phyloP scores from a whole-genome alignment of 2,888 invertebrate species.

The Hirtodrosophila trivittata region DNA sequence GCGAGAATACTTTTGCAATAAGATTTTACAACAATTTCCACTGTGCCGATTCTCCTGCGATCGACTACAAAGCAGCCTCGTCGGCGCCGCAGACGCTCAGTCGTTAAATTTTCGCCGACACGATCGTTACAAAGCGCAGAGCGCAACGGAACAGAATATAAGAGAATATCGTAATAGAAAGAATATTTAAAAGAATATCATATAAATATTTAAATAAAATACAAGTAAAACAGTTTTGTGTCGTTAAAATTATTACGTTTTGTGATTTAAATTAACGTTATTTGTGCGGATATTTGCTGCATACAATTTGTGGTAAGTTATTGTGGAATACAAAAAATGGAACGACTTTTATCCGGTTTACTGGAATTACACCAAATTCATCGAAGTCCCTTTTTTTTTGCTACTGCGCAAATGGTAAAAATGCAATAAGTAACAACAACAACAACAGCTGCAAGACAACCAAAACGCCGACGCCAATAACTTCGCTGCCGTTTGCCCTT shows the following conservation, averaged over 20 bases:
- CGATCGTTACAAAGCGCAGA: conserved; percentile 49
- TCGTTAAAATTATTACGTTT: conserved; percentile 11
- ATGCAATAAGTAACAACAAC: conserved; percentile 25
- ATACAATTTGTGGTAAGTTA: conserved; percentile 1
- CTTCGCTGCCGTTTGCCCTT: conserved; percentile 32
- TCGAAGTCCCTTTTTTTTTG: conserved; percentile 43
- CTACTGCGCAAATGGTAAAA: conserved; percentile 28
- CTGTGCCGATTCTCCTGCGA: conserved; percentile 45
- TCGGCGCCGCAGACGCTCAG: conserved; percentile 39
- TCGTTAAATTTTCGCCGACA: conserved; percentile 44
- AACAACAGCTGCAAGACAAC: conserved; percentile 55
- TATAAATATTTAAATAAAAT: conserved; percentile 14
- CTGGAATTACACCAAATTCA: conserved; percentile 21
- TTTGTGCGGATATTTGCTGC: conserved; percentile 33
- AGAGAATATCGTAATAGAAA: not conserved
- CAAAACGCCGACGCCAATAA: conserved; percentile 55
- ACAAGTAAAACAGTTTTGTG: conserved; percentile 7
- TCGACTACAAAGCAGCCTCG: conserved; percentile 53
- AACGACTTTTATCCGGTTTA: conserved; percentile 40
- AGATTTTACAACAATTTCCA: conserved; percentile 25
- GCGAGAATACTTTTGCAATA: too few relatives aligned
- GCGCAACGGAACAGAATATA: conserved; percentile 13
- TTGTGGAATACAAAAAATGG: not conserved
- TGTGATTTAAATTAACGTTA: conserved; percentile 17
- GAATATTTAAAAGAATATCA: conserved; percentile 2